phyloP scores from a whole-genome alignment of 2,888 invertebrate species.

The Cybosia mesomella region DNA sequence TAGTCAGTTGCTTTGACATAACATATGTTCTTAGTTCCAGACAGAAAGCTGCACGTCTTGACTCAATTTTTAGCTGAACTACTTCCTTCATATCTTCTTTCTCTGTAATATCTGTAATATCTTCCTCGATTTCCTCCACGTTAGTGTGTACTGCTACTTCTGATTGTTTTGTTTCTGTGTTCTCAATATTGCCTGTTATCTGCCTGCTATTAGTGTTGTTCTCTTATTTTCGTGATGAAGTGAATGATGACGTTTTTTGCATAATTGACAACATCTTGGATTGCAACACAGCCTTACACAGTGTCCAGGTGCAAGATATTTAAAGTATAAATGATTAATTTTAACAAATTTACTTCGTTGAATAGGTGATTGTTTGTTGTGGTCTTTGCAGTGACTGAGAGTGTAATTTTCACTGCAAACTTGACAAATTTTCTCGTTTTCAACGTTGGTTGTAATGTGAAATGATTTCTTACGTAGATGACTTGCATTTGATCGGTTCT shows the following conservation, averaged over 20 bases:
- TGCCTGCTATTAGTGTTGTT: constrained; percentile 7
- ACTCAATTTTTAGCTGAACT: constrained; percentile 24
- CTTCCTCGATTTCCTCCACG: no score
- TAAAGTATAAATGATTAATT: constrained; percentile 12
- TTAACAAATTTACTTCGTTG: no score
- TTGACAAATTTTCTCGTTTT: constrained; percentile 19
- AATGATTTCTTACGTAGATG: no score
- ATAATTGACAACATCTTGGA: neutral
- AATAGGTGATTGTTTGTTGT: no score
- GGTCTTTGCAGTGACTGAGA: no score
- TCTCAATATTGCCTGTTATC: no score
- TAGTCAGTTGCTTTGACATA: constrained; percentile 28
- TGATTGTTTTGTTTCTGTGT: no score
- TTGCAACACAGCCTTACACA: constrained; percentile 9
- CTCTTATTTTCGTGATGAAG: constrained; percentile 9
- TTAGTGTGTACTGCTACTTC: no score
- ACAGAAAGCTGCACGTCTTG: constrained; percentile 18
- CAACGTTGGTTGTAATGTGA: no score
- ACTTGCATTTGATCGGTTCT: no score
- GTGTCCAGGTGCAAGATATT: constrained; percentile 13
- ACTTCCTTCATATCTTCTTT: constrained; percentile 24
- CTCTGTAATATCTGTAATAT: no score
- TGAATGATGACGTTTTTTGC: constrained; percentile 12
- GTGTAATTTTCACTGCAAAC: no score
- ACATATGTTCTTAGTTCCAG: constrained; percentile 26